Base-by-base conservation (phyloP, 2,113 vertebrate species). In the Oreochromis niloticus region DNA sequence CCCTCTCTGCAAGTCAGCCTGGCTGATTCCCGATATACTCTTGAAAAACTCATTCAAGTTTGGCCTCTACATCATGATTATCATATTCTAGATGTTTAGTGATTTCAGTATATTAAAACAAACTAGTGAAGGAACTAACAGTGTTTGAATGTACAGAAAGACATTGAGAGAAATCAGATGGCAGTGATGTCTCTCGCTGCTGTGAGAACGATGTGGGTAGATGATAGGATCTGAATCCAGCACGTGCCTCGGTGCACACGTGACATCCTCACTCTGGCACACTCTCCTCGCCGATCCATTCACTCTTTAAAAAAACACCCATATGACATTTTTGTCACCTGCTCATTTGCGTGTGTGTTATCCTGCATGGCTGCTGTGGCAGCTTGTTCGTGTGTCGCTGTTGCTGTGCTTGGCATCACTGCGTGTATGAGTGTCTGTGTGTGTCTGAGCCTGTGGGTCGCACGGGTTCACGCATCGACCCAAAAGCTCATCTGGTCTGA, bases 401-500 rank as follows among this genome's bases (percentile, higher is more conserved):
- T 85, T 7, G 1, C 13, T 56, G 52, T 54, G 32, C 68, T 59
- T 66, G 55, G 22, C 82, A 59, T 78, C 12, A 2, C 36, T 9
- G 27, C 2, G 4, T 80, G 17, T 14, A 6, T 30, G 82, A 14
- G 19, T 78, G 66, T 83, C 66, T 19, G 22, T 2, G 41, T 52
- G 17, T 63, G 71, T 30, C 71, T 75, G 32, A 79, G 79, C 57
- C 36, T 66, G 57, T 43, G 68, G 86, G 86, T 90, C 87, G 85
- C 71, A 24, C 27, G 4, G 86, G 85, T 91, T 91, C 73, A 88
- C 27, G 52, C 6, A 27, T 57, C 5, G n/a, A 82, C 79, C 82
- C 63, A 13, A 12, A 54, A 90, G 89, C 92, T 93, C 83, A 92
- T 93, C 86, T 91, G 55, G 85, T 93, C 86, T 93, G 93, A 93